A percentile compares a stretch with the other conserved stretches of the same genome.
phyloP scores from a whole-genome alignment of 2,888 invertebrate species.

The Linyphia triangularis region DNA sequence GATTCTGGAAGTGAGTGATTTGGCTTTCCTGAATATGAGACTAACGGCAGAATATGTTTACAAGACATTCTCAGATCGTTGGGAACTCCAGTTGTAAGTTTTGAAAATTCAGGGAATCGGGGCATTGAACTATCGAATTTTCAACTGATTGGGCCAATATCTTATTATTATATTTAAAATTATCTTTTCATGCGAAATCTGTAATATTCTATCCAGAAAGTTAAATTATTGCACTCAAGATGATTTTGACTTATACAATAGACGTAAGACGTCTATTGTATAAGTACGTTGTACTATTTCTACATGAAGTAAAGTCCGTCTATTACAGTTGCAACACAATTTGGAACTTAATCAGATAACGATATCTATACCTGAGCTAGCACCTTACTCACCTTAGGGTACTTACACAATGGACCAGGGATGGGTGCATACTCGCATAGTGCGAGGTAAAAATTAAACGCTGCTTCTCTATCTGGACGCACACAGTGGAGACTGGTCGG shows the following conservation, averaged over 20 bases:
- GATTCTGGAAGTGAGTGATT: conserved; percentile 1
- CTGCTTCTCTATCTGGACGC: too few relatives aligned
- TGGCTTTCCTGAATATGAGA: conserved; percentile 5
- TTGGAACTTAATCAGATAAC: too few relatives aligned
- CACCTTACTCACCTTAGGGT: too few relatives aligned
- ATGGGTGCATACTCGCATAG: too few relatives aligned
- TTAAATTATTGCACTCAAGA: neutral
- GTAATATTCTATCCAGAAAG: neutral
- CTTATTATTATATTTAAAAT: neutral
- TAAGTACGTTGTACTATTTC: too few relatives aligned
- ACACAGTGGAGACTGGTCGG: too few relatives aligned
- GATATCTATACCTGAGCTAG: too few relatives aligned
- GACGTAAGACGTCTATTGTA: neutral
- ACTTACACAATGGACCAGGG: too few relatives aligned
- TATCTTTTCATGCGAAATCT: neutral
- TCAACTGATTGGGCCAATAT: neutral
- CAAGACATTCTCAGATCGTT: conserved; percentile 4
- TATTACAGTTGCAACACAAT: too few relatives aligned
- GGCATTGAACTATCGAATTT: neutral
- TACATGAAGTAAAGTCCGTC: too few relatives aligned
- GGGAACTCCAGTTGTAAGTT: conserved; percentile 15
- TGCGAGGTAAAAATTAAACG: too few relatives aligned
- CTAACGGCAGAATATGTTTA: conserved; percentile 5
- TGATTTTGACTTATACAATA: neutral
- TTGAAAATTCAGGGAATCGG: neutral